Percentiles rank a stretch among this genome's conserved stretches.
Evolutionary conservation across 2,797 vertebrate genomes (phyloP).

Genomic region (Geotrypetes seraphini): DNA sequence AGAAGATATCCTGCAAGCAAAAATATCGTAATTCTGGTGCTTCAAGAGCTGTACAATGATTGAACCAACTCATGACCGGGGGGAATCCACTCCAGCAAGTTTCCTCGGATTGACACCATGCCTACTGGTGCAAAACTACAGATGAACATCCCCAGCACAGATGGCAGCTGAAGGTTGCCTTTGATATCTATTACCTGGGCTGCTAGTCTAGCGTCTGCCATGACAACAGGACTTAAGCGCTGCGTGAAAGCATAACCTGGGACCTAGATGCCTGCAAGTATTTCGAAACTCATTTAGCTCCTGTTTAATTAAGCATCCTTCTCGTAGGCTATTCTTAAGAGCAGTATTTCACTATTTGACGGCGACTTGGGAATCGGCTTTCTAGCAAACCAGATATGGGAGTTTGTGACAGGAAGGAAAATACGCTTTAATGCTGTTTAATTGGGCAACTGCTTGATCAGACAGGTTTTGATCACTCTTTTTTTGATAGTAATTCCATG

Average conservation of each 20-base stretch:
- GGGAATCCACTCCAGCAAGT: constrained; percentile 28
- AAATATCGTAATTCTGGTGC: constrained; percentile 18
- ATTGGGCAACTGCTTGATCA: constrained; percentile 29
- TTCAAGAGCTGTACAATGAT: constrained; percentile 20
- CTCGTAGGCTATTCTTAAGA: constrained; percentile 13
- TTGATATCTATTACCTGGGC: constrained; percentile 28
- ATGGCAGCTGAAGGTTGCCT: constrained; percentile 12
- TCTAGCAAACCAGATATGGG: constrained; percentile 2
- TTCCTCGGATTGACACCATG: constrained; percentile 5
- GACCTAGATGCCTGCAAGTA: constrained; percentile 8
- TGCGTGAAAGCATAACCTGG: constrained; percentile 4
- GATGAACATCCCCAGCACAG: constrained; percentile 20
- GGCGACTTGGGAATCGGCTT: not conserved
- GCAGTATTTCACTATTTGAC: constrained; percentile 10
- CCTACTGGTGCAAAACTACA: constrained; percentile 21
- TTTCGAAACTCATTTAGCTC: constrained; percentile 18
- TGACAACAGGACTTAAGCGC: constrained; percentile 9
- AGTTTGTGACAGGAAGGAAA: constrained; percentile 16
- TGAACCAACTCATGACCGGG: constrained; percentile 25
- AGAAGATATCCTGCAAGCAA: constrained; percentile 6
- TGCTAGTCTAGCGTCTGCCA: constrained; percentile 15
- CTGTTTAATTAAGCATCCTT: constrained; percentile 24
- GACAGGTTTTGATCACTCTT: constrained; percentile 12
- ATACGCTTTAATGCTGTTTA: constrained; percentile 36
- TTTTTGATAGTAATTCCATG: constrained; percentile 18